Conservation (phyloP, 2,113 vertebrate genomes). For the Hymenochirus boettgeri region DNA sequence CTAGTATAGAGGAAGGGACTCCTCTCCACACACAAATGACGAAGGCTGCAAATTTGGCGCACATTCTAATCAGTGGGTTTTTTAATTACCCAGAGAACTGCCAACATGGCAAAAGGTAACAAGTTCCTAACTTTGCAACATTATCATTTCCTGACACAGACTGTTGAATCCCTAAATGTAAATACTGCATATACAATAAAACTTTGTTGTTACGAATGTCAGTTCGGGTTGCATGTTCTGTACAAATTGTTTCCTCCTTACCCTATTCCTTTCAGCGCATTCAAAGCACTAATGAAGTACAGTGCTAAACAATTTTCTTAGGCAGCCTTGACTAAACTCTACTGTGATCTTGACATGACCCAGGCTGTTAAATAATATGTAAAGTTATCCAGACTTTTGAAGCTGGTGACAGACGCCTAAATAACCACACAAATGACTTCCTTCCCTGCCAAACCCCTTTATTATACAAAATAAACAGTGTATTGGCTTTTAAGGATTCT, state of each 20-base stretch:
- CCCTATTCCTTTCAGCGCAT: slow-evolving; percentile 18
- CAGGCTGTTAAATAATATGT: slow-evolving; percentile 29
- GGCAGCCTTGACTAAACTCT: slow-evolving; percentile 10
- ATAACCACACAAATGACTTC: slow-evolving; percentile 39
- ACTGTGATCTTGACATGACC: slow-evolving; percentile 34
- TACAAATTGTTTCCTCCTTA: background rate
- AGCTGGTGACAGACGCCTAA: slow-evolving; percentile 40
- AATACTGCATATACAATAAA: too few relatives aligned
- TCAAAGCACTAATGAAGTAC: slow-evolving; percentile 13
- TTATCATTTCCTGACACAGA: too few relatives aligned
- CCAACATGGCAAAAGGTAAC: too few relatives aligned
- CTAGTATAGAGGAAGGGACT: too few relatives aligned
- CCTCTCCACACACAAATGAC: too few relatives aligned
- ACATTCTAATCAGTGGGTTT: too few relatives aligned
- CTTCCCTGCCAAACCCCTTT: slow-evolving; percentile 41
- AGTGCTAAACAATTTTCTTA: slow-evolving; percentile 4
- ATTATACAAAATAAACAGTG: slow-evolving; percentile 38
- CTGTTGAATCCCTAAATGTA: too few relatives aligned
- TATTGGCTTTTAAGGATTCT: slow-evolving; percentile 32
- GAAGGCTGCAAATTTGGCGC: too few relatives aligned
- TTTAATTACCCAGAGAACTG: too few relatives aligned
- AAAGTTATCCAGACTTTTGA: slow-evolving; percentile 30
- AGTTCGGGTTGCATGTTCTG: too few relatives aligned
- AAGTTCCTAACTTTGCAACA: too few relatives aligned
- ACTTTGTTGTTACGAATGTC: too few relatives aligned